Evolutionary conservation across 1,140 invertebrate species (phyloP).

Genomic region (Bombus polaris): DNA sequence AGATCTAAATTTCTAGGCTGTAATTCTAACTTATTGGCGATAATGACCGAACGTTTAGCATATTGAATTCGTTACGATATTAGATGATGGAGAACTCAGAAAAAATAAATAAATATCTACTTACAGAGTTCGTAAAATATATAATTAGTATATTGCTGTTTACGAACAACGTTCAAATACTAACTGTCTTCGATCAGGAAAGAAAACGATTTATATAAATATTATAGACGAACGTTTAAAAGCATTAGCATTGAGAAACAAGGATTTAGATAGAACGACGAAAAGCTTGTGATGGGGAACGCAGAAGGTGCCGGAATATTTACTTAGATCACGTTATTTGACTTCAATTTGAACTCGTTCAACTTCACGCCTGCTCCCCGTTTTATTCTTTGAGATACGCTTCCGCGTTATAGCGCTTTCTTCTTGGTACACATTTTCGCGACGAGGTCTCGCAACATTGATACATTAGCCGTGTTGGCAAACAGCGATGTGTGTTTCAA

Average conservation of each 20-base stretch:
- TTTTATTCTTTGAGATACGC: conserved; percentile 1
- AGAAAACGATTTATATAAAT: not conserved
- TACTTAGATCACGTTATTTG: conserved; percentile 36
- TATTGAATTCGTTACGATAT: too few relatives aligned
- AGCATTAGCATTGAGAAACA: not conserved
- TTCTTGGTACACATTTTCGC: conserved; percentile 8
- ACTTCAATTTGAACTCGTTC: conserved; percentile 32
- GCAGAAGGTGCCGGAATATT: conserved; percentile 1
- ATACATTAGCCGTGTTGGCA: not conserved
- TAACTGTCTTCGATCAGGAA: not conserved
- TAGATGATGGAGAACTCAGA: too few relatives aligned
- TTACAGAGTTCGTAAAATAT: too few relatives aligned
- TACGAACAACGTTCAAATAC: too few relatives aligned
- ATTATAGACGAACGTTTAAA: not conserved
- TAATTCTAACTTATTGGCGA: too few relatives aligned
- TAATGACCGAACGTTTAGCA: too few relatives aligned
- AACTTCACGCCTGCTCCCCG: not conserved
- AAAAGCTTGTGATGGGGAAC: not conserved
- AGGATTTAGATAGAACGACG: not conserved
- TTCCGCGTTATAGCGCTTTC: not conserved
- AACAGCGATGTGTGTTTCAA: not conserved
- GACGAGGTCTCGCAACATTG: not conserved
- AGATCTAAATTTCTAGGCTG: too few relatives aligned
- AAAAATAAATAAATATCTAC: too few relatives aligned
- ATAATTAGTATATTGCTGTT: too few relatives aligned